Evolutionary conservation across 2,888 invertebrate species (phyloP), one percentile per base, ranked within the genome.

Genomic region (Tachina grossa): DNA sequence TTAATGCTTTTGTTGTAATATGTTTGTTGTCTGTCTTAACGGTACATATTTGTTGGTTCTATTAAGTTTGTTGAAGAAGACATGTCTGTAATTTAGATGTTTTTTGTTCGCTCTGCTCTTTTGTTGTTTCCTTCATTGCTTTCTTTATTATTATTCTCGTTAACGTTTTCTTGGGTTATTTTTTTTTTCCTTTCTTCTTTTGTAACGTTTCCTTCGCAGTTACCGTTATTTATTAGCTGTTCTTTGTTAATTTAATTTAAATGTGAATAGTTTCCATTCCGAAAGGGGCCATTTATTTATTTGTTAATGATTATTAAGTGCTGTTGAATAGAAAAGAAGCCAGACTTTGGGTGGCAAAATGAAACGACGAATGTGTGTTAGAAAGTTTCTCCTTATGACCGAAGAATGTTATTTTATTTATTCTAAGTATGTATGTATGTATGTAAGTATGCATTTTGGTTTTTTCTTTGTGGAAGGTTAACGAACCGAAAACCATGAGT

Each of bases 21-120:
- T 80, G 59, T 45, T 19, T 80, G 59, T 45, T 19, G 19, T 63
- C 39, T 19, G 19, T 63, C 22, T 81, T 84, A 84, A 81, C 81
- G 84, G 84, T 84, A n/a, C n/a, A n/a, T n/a, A 74, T 84, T 76
- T 84, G 81, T 68, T 78, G 65, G 78, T 82, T 80, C 66, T 77
- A 41, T 55, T 65, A 41, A 65, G 47, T 71, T 59, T 41, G n/a
- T 41, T 65, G 57, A 66, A 79, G 57, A 66, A 79, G 61, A 61
- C 43, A 43, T 78, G 63, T 57, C 16, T 76, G 76, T 83, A 71
- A 83, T 83, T 77, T 71, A 74, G 51, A 81, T 75, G 47, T 69
- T 39, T 16, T 39, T 19, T 59, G 5, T 55, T 31, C 41, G 55
- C 16, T 31, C 16, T 11, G 16, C 51, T 41, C 19, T 65, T 49